phyloP scores from a whole-genome alignment of 64 coral and sea anemone species.

The Actinia tenebrosa region DNA sequence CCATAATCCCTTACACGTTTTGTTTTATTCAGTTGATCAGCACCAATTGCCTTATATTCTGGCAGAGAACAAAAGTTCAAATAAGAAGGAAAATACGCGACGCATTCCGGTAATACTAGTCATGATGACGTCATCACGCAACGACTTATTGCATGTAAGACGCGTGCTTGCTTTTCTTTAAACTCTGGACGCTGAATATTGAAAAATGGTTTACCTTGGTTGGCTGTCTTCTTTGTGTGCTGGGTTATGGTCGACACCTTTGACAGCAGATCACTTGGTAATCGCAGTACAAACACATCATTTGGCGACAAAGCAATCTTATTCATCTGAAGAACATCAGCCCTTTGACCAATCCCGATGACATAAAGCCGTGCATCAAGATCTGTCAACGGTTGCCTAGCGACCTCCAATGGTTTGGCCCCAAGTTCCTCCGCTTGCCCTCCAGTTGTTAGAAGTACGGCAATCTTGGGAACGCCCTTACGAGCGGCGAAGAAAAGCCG shows the following conservation, averaged over 20 bases:
- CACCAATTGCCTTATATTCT: too few species aligned
- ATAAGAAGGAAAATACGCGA: too few species aligned
- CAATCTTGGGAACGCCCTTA: conserved; percentile 38
- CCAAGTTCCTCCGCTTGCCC: conserved; percentile 39
- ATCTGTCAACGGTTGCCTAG: conserved; percentile 29
- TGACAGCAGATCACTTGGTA: not conserved
- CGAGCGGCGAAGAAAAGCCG: conserved; percentile 12
- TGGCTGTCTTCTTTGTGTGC: conserved; percentile 16
- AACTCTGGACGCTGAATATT: too few species aligned
- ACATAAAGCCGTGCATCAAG: conserved; percentile 32
- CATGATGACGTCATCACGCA: too few species aligned
- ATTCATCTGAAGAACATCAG: conserved; percentile 1
- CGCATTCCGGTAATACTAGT: too few species aligned
- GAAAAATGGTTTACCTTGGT: conserved; percentile 1
- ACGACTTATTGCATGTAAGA: too few species aligned
- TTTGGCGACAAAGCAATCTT: not conserved
- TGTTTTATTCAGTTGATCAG: too few species aligned
- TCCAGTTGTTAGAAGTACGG: conserved; percentile 59
- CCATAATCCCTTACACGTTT: too few species aligned
- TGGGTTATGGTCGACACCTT: conserved; percentile 23
- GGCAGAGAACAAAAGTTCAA: too few species aligned
- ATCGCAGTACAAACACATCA: not conserved
- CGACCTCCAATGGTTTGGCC: conserved; percentile 30
- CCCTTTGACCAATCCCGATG: conserved; percentile 26
- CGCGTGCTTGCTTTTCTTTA: too few species aligned